These are phyloP conservation scores for Dolichallabes microphthalmus DNA, from an alignment of 2,113 vertebrate genomes.

Conservation along the genomic window DNA sequence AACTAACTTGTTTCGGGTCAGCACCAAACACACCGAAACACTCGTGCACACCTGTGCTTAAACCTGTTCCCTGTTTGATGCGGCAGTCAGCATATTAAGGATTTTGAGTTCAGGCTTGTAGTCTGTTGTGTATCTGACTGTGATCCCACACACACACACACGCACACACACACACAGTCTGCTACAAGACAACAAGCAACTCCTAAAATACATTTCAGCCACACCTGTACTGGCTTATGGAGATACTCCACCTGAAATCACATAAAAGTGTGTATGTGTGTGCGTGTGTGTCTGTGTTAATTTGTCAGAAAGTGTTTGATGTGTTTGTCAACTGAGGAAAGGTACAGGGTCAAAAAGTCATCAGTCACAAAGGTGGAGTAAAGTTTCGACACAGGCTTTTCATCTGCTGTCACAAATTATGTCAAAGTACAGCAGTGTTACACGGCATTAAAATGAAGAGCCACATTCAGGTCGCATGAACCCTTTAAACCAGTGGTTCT, in stretches of 20 bases:
- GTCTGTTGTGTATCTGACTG: neutral
- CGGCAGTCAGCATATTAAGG: neutral
- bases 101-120: neutral
- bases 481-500: no score
- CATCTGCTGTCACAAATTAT: neutral
- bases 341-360: constrained; percentile 23
- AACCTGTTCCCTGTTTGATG: no score
- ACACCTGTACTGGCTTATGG: constrained; percentile 21
- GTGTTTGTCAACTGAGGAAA: constrained; percentile 28
- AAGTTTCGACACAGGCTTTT: constrained; percentile 9
- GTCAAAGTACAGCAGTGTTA: neutral
- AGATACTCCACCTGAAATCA: constrained; percentile 19
- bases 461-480: neutral
- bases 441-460: neutral
- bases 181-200: constrained; percentile 20
- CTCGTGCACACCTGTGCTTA: no score
- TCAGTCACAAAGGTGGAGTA: neutral
- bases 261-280: neutral
- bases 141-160: neutral
- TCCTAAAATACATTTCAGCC: constrained; percentile 15
- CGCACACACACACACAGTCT: neutral
- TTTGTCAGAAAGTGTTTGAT: constrained; percentile 7
- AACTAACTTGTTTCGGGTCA: no score
- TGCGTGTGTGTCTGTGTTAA: neutral
- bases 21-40: no score